Conservation (phyloP, 2,797 vertebrate genomes). For the Amblyopsis hoosieri region DNA sequence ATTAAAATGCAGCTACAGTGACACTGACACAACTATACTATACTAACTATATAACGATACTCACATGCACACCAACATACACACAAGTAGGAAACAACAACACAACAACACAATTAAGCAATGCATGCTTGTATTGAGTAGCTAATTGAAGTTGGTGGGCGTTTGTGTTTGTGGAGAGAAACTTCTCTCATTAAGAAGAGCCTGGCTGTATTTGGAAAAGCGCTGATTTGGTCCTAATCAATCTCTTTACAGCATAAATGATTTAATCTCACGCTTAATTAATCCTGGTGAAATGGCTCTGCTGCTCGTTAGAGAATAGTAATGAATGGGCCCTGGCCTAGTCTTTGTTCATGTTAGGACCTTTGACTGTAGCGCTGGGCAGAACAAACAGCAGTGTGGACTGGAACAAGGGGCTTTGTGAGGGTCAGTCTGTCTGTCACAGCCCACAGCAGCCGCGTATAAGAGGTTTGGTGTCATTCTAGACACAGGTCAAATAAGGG, state of each 20-base stretch:
- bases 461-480: too few species aligned
- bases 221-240: constrained; percentile 56
- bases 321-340: constrained; percentile 50
- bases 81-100: not conserved
- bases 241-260: constrained; percentile 65
- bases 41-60: too few species aligned
- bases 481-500: too few species aligned
- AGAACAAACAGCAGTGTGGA: not conserved
- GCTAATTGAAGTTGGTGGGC: constrained; percentile 57
- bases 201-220: constrained; percentile 37
- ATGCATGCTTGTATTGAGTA: constrained; percentile 5
- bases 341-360: constrained; percentile 31
- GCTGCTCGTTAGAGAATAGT: constrained; percentile 53
- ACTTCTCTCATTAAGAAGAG: constrained; percentile 59
- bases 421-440: not conserved
- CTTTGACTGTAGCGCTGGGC: constrained; percentile 19
- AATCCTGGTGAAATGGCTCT: constrained; percentile 60
- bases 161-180: constrained; percentile 36
- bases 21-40: not conserved
- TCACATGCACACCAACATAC: not conserved
- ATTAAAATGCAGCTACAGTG: not conserved
- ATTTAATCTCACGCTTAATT: constrained; percentile 70
- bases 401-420: not conserved
- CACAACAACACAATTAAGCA: not conserved
- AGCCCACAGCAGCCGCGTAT: not conserved